Percentiles rank a stretch among this genome's conserved stretches.
Evolutionary conservation across 2,113 vertebrate species (phyloP).

Genomic region (Sinocyclocheilus rhinocerous): DNA sequence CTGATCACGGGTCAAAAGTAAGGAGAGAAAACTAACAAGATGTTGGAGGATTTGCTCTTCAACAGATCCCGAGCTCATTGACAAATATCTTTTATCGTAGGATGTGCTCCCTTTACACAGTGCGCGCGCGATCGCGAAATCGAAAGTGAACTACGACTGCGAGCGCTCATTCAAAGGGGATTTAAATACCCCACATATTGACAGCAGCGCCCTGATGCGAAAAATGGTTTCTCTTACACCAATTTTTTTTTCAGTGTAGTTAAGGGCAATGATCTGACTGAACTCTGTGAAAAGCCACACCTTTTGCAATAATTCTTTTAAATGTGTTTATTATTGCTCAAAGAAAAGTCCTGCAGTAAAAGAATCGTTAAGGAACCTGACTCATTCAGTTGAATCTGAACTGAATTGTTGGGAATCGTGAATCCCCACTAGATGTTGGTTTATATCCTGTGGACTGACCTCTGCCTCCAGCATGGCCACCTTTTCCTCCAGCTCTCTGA

Average conservation of each 20-base stretch:
- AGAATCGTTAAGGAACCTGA: not conserved
- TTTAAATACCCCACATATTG: no score
- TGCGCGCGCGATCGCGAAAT: no score
- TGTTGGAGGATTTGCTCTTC: no score
- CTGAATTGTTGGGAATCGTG: not conserved
- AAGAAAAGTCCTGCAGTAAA: not conserved
- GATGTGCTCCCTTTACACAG: no score
- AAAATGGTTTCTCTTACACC: not conserved
- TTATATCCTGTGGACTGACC: conserved; percentile 68
- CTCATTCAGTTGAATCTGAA: not conserved
- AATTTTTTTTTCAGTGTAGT: not conserved
- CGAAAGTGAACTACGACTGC: no score
- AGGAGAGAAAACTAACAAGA: no score
- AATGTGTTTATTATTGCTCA: not conserved
- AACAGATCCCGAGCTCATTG: no score
- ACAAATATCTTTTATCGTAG: no score
- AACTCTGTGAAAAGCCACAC: not conserved
- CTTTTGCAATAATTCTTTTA: not conserved
- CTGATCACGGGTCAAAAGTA: no score
- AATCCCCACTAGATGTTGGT: not conserved
- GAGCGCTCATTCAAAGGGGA: no score
- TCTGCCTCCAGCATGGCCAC: conserved; percentile 89
- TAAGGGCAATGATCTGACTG: not conserved
- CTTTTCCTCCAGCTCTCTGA: conserved; percentile 90
- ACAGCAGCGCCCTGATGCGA: no score